phyloP scores from a whole-genome alignment of 2,888 invertebrate genomes.

The Pseudococcus viburni region DNA sequence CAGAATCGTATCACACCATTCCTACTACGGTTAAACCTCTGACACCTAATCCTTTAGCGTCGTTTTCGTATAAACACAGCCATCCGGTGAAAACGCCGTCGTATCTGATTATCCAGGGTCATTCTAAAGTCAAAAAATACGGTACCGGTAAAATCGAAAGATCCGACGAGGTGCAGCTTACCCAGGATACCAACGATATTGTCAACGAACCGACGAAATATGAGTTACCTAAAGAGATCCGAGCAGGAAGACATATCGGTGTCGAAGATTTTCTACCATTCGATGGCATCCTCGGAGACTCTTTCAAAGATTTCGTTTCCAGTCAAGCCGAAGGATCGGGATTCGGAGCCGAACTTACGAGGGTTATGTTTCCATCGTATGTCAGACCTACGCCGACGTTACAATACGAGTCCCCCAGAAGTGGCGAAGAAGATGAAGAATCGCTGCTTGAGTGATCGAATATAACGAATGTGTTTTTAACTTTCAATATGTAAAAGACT shows the following conservation, averaged over 20 bases:
- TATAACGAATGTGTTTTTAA: not conserved
- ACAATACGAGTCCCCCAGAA: conserved; percentile 30
- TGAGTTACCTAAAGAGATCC: conserved; percentile 70
- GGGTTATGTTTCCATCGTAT: conserved; percentile 60
- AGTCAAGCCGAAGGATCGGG: conserved; percentile 72
- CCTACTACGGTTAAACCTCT: conserved; percentile 65
- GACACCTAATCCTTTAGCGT: conserved; percentile 72
- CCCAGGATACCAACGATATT: conserved; percentile 75
- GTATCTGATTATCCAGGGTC: conserved; percentile 87
- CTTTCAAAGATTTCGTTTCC: conserved; percentile 72
- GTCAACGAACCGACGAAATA: conserved; percentile 74
- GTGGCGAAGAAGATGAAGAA: conserved; percentile 6
- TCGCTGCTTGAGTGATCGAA: not conserved
- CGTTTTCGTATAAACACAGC: conserved; percentile 76
- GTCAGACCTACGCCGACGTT: conserved; percentile 41
- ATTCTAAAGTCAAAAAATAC: conserved; percentile 89
- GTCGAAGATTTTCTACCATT: conserved; percentile 73
- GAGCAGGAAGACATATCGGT: conserved; percentile 71
- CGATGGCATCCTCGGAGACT: conserved; percentile 71
- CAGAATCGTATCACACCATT: conserved; percentile 40
- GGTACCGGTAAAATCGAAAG: conserved; percentile 73
- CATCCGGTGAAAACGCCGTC: conserved; percentile 76
- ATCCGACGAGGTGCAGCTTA: conserved; percentile 72
- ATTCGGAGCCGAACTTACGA: conserved; percentile 70
- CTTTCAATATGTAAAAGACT: conserved; percentile 22